Conservation (phyloP, 2,797 vertebrate genomes). For the Parauchenoglanis ngamensis region DNA sequence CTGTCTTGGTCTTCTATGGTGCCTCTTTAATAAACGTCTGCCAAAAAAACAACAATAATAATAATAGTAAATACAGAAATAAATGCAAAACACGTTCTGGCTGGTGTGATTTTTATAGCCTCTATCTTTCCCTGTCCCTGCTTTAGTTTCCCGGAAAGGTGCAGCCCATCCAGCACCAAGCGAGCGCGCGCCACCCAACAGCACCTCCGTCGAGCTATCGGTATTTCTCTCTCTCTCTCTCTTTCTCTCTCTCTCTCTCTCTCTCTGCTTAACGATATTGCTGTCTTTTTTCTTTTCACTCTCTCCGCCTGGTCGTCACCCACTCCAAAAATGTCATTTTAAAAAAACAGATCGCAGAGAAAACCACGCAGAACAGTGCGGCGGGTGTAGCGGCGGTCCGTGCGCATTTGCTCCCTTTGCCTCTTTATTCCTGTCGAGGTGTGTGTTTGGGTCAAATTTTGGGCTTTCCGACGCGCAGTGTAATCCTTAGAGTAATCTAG, state of each 20-base stretch:
- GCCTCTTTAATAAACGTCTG: not conserved
- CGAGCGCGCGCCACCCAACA: slow-evolving; percentile 30
- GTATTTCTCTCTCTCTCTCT: slow-evolving; percentile 13
- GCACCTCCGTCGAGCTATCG: not conserved
- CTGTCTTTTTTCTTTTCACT: slow-evolving; percentile 12
- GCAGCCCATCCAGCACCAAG: slow-evolving; percentile 22
- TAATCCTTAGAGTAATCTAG: slow-evolving; percentile 49
- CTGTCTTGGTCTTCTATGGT: not conserved
- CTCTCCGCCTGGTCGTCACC: not conserved
- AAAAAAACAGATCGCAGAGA: not conserved
- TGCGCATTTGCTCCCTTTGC: not conserved
- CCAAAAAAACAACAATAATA: not conserved
- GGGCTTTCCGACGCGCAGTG: slow-evolving; percentile 13
- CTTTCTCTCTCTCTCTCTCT: slow-evolving; percentile 12
- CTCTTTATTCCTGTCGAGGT: slow-evolving; percentile 9
- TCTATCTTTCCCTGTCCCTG: not conserved
- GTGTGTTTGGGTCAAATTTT: slow-evolving; percentile 37
- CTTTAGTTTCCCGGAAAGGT: slow-evolving; percentile 36
- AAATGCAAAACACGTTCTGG: not conserved
- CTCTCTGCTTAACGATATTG: not conserved
- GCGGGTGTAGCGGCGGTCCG: not conserved
- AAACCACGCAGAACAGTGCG: not conserved
- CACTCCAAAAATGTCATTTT: not conserved
- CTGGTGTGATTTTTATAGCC: not conserved
- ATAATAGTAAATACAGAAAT: not conserved